Evolutionary conservation across 1,140 invertebrate genomes (phyloP).

Genomic region (Triops cancriformis): DNA sequence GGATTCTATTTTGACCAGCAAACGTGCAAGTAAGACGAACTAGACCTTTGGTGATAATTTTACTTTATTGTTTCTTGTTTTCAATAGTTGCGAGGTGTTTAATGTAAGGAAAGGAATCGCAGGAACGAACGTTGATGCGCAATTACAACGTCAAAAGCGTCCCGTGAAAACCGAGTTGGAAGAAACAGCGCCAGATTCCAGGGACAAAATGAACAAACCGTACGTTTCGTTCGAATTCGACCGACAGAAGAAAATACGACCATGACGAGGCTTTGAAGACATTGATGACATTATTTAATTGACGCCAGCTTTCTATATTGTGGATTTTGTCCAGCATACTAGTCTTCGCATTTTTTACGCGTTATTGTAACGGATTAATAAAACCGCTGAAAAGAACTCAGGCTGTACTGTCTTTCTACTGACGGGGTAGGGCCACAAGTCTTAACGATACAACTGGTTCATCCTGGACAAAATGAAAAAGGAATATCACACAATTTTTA

Average conservation of each 20-base stretch:
- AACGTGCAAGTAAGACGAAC: constrained; percentile 46
- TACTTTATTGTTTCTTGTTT: constrained; percentile 25
- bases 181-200: neutral
- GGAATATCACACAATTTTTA: no score
- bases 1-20: constrained; percentile 50
- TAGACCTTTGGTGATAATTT: no score
- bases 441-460: no score
- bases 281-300: neutral
- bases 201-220: neutral
- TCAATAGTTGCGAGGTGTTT: neutral
- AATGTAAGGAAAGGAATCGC: neutral
- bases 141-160: neutral
- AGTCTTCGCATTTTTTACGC: no score
- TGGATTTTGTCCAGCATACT: no score
- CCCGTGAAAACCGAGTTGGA: neutral
- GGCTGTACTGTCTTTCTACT: no score
- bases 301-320: no score
- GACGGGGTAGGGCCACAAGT: no score
- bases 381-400: no score
- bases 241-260: neutral
- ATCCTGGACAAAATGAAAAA: no score
- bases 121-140: neutral
- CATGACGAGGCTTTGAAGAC: neutral
- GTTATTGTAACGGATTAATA: no score
- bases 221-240: neutral